Evolutionary conservation across 2,113 vertebrate genomes (phyloP), one percentile per base, ranked within the genome.

Genomic region (Panthera uncia): DNA sequence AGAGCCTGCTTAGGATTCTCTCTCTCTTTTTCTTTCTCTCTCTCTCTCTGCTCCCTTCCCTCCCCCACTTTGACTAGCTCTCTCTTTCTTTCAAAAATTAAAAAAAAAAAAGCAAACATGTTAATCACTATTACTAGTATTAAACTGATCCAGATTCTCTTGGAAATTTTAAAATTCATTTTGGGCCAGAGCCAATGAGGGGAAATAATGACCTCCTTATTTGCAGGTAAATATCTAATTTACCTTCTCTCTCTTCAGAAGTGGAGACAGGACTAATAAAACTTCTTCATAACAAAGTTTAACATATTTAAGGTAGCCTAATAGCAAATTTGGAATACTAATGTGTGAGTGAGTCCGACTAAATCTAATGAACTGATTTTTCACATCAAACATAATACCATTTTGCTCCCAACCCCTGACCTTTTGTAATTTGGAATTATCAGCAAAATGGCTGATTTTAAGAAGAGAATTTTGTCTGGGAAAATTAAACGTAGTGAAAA

Each of bases 401-500:
- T 65, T 95, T 69, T 90, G 25, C 63, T 21, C 9, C 48, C 31
- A 15, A 38, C 18, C 48, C 57, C 57, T 41, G 4, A 63, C 15
- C 15, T 90, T 83, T 81, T 91, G 21, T 82, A 12, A 84, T 65
- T 88, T 33, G 80, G 38, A 83, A 89, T 89, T 88, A 31, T 92
- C 80, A 80, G 7, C 63, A 5, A 91, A 94, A 86, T 89, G 11
- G 19, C 66, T 45, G 16, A 90, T 61, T 74, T 94, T 57, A 33
- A 55, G 21, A 94, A 94, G 41, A 91, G 12, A 86, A 92, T 73
- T 61, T 71, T 96, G 48, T 69, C n/a, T 66, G 13, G 48, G 65
- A 95, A 96, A 95, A 81, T 63, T 66, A 41, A 85, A 4, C 88
- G 13, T 80, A 85, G 86, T 73, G 18, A 45, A 69, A 82, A 87